These are phyloP conservation scores for Atherinosoma microstoma DNA, from an alignment of 2,797 vertebrate genomes.

Conservation along the genomic window DNA sequence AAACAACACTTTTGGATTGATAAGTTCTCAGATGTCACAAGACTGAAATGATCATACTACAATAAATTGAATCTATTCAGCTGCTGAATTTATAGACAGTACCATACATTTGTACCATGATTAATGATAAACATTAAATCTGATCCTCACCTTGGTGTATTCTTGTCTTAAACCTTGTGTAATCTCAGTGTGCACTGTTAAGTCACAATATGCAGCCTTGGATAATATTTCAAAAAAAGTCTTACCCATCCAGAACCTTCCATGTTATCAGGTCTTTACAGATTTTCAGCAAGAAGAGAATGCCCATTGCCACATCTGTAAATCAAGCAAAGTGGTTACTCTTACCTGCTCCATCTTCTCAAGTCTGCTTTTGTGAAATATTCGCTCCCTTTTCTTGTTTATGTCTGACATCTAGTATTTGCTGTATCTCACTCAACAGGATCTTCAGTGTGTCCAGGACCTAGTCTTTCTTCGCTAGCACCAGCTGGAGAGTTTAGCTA, in stretches of 20 bases:
- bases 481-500: conserved; percentile 93
- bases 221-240: conserved; percentile 80
- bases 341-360: conserved; percentile 91
- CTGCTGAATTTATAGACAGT: background rate
- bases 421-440: conserved; percentile 92
- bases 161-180: conserved; percentile 11
- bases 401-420: conserved; percentile 94
- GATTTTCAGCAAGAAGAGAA: conserved; percentile 92
- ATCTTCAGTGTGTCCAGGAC: conserved; percentile 87
- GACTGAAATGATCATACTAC: too few species aligned
- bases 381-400: conserved; percentile 93
- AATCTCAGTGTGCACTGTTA: conserved; percentile 36
- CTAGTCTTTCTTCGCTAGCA: conserved; percentile 93
- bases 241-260: conserved; percentile 98
- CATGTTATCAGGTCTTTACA: conserved; percentile 91
- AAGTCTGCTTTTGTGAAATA: conserved; percentile 92
- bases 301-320: conserved; percentile 96
- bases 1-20: background rate
- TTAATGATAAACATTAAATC: background rate
- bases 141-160: conserved; percentile 31
- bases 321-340: conserved; percentile 98
- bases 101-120: background rate
- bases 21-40: too few species aligned
- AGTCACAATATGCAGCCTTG: conserved; percentile 60
- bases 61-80: background rate